Base-by-base conservation (phyloP, 2,888 invertebrate species). In the Eupithecia dodoneata region DNA sequence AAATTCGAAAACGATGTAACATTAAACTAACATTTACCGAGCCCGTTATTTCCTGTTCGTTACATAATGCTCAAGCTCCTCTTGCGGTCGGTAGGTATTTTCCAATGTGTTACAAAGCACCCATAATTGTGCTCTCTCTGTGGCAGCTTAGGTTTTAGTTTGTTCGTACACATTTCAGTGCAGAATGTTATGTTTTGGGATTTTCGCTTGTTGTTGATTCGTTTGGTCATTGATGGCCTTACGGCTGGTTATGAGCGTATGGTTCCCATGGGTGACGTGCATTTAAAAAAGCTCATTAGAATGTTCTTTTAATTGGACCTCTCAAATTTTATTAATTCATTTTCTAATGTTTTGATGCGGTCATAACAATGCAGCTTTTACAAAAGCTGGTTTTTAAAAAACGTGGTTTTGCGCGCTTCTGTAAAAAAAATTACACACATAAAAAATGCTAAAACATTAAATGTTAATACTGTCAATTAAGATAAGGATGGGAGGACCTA, bases 61-160 rank as follows among this genome's bases (percentile, higher is more conserved):
- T 42, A 44, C 74, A 78, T 74, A 72, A 77, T 73, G 55, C 73
- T 72, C 52, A 72, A 77, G 71, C 79, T 73, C 73, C 75, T 79
- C 73, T 74, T 52, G 73, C 69, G 77, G 75, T 63, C 67, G 67
- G 44, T 44, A 69, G 79, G 79, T 79, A 79, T 79, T 77, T 79
- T 79, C 75, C 77, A 76, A 76, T 77, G 76, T 77, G 77, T 79
- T 79, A 77, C 73, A 76, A 77, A 77, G 74, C 70, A 77, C 73
- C 67, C 73, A 75, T 76, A 74, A 75, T 70, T 76, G 73, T 75
- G 52, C 75, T 66, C 70, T 73, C 79, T 75, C 76, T 77, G 75
- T 55, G 73, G 78, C 55, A 70, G 76, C 76, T 79, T 72, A 74
- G 72, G 72, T 74, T 78, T 66, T 66, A 66, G 41, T 66, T 66